Conservation (phyloP, 2,797 vertebrate genomes). For the Hippopotamyrus pictus region DNA sequence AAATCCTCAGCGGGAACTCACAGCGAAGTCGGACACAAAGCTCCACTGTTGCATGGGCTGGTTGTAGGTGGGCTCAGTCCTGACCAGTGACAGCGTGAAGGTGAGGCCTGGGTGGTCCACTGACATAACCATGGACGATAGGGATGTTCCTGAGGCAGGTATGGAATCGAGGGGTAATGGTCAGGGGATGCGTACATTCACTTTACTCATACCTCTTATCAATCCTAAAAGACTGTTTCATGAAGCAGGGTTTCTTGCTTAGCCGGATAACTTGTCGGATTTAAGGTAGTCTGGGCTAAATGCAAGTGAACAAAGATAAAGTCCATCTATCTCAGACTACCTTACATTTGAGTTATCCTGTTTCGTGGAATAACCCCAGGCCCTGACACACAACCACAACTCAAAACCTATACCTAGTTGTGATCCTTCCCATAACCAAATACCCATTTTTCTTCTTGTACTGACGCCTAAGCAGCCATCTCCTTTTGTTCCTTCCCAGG, state of each 20-base stretch:
- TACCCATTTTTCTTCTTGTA: neutral
- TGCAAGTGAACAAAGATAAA: neutral
- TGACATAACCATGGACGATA: conserved; percentile 71
- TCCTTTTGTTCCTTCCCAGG: neutral
- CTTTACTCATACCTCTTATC: neutral
- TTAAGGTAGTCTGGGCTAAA: neutral
- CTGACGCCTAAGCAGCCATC: neutral
- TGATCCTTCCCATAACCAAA: neutral
- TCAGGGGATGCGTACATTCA: neutral
- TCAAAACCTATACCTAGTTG: neutral
- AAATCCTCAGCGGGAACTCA: conserved; percentile 45
- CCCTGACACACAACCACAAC: neutral
- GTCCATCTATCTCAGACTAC: neutral
- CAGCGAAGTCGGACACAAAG: conserved; percentile 74
- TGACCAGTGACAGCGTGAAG: conserved; percentile 66
- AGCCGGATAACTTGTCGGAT: neutral
- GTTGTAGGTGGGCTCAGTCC: conserved; percentile 72
- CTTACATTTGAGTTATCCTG: neutral
- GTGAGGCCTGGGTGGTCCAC: conserved; percentile 70
- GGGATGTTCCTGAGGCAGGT: conserved; percentile 57
- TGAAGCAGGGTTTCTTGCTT: neutral
- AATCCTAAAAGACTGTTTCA: neutral
- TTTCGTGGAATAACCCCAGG: neutral
- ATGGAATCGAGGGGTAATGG: conserved; percentile 7
- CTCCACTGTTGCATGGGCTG: conserved; percentile 79